These are phyloP conservation scores for Oreochromis grahami DNA, from an alignment of 2,797 vertebrate genomes.

Conservation along the genomic window DNA sequence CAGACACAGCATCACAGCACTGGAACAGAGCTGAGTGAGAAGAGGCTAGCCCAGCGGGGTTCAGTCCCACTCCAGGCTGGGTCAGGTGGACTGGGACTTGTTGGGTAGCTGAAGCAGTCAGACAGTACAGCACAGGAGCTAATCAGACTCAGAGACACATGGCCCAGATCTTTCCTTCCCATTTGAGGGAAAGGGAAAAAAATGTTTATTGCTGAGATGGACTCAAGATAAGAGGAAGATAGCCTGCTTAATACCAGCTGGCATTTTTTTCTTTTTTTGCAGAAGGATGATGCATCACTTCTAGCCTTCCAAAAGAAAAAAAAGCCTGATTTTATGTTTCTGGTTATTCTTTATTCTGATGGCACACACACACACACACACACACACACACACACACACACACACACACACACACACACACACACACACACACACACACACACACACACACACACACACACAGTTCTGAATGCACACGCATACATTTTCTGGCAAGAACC, in stretches of 20 bases:
- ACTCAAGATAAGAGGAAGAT: slow-evolving; percentile 11
- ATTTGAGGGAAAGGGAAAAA: slow-evolving; percentile 3
- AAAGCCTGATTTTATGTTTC: not conserved
- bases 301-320: not conserved
- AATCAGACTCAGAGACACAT: slow-evolving; percentile 22
- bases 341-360: not conserved
- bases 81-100: slow-evolving; percentile 37
- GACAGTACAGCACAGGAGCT: not conserved
- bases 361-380: not conserved
- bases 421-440: not conserved
- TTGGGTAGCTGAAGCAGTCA: not conserved
- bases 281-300: not conserved
- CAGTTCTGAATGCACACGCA: not conserved
- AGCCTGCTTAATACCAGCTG: slow-evolving; percentile 20
- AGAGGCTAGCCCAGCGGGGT: slow-evolving; percentile 1
- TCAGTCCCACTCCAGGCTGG: slow-evolving; percentile 2
- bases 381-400: not conserved
- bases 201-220: slow-evolving; percentile 14
- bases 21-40: slow-evolving; percentile 33
- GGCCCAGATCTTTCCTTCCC: slow-evolving; percentile 11
- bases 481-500: not conserved
- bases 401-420: not conserved
- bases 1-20: slow-evolving; percentile 56
- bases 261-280: not conserved
- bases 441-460: not conserved